These are phyloP conservation scores for Hipposideros armiger DNA, from an alignment of 2,113 vertebrate genomes.

Conservation along the genomic window DNA sequence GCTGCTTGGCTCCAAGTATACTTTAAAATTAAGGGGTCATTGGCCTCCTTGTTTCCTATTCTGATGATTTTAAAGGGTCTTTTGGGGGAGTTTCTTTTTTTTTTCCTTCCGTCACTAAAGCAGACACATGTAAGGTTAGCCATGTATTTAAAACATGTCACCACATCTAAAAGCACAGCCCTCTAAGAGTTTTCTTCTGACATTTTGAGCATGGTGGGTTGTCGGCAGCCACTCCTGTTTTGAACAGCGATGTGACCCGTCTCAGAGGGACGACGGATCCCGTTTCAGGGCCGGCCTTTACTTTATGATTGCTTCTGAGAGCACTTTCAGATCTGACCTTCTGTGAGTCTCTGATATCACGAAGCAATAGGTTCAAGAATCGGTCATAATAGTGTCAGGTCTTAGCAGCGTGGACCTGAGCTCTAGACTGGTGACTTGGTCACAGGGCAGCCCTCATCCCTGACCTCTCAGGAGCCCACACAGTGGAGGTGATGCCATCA, in stretches of 20 bases:
- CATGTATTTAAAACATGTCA: constrained; percentile 15
- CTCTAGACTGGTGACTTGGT: neutral
- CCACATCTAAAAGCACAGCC: neutral
- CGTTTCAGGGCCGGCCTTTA: constrained; percentile 46
- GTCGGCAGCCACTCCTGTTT: neutral
- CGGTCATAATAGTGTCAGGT: neutral
- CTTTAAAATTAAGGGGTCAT: neutral
- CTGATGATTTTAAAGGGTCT: constrained; percentile 31
- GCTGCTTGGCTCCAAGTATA: neutral
- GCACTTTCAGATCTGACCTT: constrained; percentile 3
- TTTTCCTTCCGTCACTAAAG: neutral
- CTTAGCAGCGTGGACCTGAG: neutral
- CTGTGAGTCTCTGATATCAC: neutral
- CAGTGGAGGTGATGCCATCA: neutral
- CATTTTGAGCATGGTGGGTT: neutral
- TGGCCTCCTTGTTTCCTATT: constrained; percentile 38
- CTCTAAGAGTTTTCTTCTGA: neutral
- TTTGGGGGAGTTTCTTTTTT: neutral
- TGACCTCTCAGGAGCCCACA: neutral
- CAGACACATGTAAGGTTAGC: neutral
- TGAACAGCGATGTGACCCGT: neutral
- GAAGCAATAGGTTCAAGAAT: neutral
- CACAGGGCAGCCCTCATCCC: neutral
- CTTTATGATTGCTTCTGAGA: neutral
- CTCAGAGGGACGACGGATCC: neutral